phyloP scores from a whole-genome alignment of 1,140 invertebrate genomes.

The Drosophila oshimai region DNA sequence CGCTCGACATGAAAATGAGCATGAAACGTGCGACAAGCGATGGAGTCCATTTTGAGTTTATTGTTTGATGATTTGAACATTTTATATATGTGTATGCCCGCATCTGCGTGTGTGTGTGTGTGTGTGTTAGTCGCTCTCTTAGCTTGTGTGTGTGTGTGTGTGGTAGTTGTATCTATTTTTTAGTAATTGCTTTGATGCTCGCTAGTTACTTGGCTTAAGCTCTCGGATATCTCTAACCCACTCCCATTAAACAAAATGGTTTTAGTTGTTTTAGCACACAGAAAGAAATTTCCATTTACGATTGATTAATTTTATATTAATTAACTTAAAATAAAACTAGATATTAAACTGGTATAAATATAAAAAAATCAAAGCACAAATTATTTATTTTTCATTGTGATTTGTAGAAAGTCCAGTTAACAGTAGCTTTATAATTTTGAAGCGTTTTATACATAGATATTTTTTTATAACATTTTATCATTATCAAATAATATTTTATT shows the following conservation, averaged over 20 bases:
- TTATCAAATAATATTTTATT: not conserved
- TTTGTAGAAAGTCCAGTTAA: too few relatives aligned
- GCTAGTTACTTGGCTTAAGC: slow-evolving; percentile 58
- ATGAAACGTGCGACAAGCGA: slow-evolving; percentile 79
- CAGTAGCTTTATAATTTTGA: too few relatives aligned
- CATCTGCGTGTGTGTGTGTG: slow-evolving; percentile 6
- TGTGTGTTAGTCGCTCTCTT: slow-evolving; percentile 11
- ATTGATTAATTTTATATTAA: not conserved
- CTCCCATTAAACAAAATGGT: slow-evolving; percentile 25
- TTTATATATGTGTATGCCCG: slow-evolving; percentile 61
- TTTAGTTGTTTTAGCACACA: slow-evolving; percentile 30
- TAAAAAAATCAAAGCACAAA: too few relatives aligned
- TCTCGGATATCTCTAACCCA: not conserved
- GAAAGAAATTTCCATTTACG: slow-evolving; percentile 7
- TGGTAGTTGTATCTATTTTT: slow-evolving; percentile 59
- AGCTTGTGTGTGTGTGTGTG: slow-evolving; percentile 3
- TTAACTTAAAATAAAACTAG: not conserved
- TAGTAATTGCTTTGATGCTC: slow-evolving; percentile 60
- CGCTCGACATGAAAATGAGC: slow-evolving; percentile 82
- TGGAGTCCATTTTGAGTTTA: slow-evolving; percentile 83
- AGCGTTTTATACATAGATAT: too few relatives aligned
- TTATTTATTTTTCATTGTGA: too few relatives aligned
- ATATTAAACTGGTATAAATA: too few relatives aligned
- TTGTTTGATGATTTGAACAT: slow-evolving; percentile 83
- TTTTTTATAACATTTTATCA: too few relatives aligned